Base-by-base conservation (phyloP, 2,888 invertebrate species). In the Calliphora vomitoria region DNA sequence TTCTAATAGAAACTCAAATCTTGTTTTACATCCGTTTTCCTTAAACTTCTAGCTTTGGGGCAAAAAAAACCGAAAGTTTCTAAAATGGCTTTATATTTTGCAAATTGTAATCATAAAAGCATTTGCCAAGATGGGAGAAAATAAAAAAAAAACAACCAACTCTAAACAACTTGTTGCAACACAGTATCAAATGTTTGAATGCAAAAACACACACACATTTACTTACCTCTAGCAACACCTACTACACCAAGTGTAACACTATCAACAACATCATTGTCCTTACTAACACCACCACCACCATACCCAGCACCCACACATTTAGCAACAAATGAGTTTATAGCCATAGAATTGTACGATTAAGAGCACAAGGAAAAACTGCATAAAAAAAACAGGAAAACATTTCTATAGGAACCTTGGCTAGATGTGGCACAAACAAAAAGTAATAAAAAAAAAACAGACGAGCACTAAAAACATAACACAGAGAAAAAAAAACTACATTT, bases 281-380 rank as follows among this genome's bases (percentile, higher is more conserved):
- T 11, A 58, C 1, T 20, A 58, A 20, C 8, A 50, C 15, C 55
- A 8, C n/a, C 66, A 50, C 8, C 64, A 31, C 18, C 60, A 41
- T 8, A 8, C 2, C 11, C 35, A 69, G 58, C 58, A 68, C 18
- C n/a, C 69, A 55, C 13, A 69, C 69, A 83, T 83, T 62, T 20
- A 58, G 71, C 83, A 80, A 83, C 58, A 86, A 80, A 71, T 87
- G 81, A 66, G 53, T 72, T 83, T 76, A 72, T 80, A 60, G 44
- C 83, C 55, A 87, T 75, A 18, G 74, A 55, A 80, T 81, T 71
- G 71, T 71, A 60, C 79, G 75, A 86, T 79, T 86, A 86, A 82
- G 58, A 47, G 64, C 44, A 76, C 20, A 72, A 76, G 58, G 44
- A 58, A 79, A 60, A 79, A 79, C 10, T 41, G 25, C 41, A 60